These are phyloP conservation scores for Crotalus viridis DNA, from an alignment of 2,113 vertebrate species.

Conservation along the genomic window DNA sequence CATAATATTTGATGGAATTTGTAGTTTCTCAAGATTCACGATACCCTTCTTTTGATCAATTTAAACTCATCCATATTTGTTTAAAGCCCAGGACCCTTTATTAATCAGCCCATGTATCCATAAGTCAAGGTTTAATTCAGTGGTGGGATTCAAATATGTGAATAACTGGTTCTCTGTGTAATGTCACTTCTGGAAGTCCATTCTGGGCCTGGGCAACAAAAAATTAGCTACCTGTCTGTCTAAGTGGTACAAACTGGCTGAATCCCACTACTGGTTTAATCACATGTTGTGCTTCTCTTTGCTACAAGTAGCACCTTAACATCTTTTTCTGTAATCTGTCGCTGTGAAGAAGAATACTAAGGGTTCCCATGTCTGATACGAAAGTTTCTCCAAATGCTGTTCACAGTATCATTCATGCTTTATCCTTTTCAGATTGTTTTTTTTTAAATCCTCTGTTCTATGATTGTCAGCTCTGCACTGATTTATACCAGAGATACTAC, in stretches of 20 bases:
- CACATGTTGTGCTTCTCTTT: background rate
- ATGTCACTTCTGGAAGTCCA: no score
- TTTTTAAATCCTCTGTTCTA: background rate
- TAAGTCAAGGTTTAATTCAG: background rate
- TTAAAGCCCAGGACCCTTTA: background rate
- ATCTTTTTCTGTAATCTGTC: background rate
- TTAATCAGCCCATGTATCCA: background rate
- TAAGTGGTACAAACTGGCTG: no score
- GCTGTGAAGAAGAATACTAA: background rate
- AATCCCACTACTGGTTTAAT: background rate
- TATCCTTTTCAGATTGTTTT: background rate
- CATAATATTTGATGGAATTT: background rate
- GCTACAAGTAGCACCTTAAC: background rate
- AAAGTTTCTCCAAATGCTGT: background rate
- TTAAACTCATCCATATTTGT: background rate
- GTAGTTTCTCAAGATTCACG: background rate
- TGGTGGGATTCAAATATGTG: no score
- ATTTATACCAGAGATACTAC: no score
- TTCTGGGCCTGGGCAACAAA: no score
- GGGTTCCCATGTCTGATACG: background rate
- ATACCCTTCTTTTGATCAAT: background rate
- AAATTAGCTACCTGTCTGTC: no score
- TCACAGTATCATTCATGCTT: background rate
- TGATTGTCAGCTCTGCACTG: background rate
- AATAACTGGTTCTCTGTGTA: no score